Evolutionary conservation across 2,113 vertebrate genomes (phyloP).

Genomic region (Terrapene triunguis): DNA sequence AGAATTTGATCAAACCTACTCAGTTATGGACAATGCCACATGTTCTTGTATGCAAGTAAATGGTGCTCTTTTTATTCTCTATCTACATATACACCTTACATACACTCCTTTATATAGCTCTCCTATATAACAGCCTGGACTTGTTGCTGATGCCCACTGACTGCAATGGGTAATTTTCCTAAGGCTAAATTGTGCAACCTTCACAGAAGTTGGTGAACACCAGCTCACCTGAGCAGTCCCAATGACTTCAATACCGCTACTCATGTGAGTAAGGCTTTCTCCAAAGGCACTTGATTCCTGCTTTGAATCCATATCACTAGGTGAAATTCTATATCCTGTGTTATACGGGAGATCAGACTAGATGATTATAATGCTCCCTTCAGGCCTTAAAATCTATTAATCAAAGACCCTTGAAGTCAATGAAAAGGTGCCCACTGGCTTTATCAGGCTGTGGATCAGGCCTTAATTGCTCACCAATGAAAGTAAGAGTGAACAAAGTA

Average conservation of each 20-base stretch:
- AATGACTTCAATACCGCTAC: neutral
- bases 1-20: slow-evolving; percentile 17
- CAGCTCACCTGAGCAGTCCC: neutral
- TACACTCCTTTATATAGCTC: neutral
- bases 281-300: neutral
- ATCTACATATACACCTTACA: slow-evolving; percentile 1
- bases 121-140: neutral
- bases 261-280: neutral
- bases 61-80: neutral
- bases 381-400: neutral
- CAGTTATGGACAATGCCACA: neutral
- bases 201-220: neutral
- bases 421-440: neutral
- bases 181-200: neutral
- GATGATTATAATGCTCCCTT: neutral
- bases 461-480: neutral
- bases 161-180: neutral
- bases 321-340: neutral
- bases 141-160: neutral
- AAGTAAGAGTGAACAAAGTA: neutral
- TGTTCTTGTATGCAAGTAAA: neutral
- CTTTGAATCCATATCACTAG: neutral
- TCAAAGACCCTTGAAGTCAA: neutral
- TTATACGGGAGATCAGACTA: neutral
- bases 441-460: neutral